Base-by-base conservation (phyloP, 2,113 vertebrate genomes). In the Collichthys lucidus region DNA sequence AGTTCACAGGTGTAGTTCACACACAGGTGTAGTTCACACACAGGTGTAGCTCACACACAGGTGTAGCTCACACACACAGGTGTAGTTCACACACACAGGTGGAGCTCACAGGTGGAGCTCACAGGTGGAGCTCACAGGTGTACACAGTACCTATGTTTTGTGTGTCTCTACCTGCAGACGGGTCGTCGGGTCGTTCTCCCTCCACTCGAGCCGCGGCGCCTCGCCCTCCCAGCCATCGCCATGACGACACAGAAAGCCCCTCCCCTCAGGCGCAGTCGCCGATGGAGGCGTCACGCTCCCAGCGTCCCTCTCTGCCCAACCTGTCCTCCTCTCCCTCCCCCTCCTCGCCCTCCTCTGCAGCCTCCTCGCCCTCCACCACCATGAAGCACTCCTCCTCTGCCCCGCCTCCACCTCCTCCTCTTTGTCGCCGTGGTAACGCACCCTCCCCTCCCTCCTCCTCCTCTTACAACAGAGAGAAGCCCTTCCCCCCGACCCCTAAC, bases 381-480 rank as follows among this genome's bases (percentile, higher is more conserved):
- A 97, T 97, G 96, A 98, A 96, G 86, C 97, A 97, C 93, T 96
- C 97, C 79, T 96, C 96, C n/a, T 96, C 96, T 0, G 96, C 96
- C 11, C 95, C 95, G 0, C 95, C 96, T 0, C 96, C 97, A 0
- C 96, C 96, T 0, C 95, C 96, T 0, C 94, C 96, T 0, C 91
- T 95, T 0, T 90, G 94, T 72, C 96, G 96, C 20, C 95, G 97
- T 0, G 92, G 95, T 19, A 95, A 94, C 14, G 95, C 96, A 0
- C 96, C 96, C 2, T 93, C 96, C n/a, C n/a, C n/a, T n/a, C 14
- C 59, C 92, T 82, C 95, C 88, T 0, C 96, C 87, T 0, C 95
- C 88, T 83, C 95, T 84, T 90, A 96, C 94, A 77, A 96, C 95
- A 68, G 96, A 84, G 95, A 95, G 60, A 95, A 95, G 73, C 92